These are phyloP conservation scores for Belonocnema kinseyi DNA, from an alignment of 1,140 invertebrate species.

Conservation along the genomic window DNA sequence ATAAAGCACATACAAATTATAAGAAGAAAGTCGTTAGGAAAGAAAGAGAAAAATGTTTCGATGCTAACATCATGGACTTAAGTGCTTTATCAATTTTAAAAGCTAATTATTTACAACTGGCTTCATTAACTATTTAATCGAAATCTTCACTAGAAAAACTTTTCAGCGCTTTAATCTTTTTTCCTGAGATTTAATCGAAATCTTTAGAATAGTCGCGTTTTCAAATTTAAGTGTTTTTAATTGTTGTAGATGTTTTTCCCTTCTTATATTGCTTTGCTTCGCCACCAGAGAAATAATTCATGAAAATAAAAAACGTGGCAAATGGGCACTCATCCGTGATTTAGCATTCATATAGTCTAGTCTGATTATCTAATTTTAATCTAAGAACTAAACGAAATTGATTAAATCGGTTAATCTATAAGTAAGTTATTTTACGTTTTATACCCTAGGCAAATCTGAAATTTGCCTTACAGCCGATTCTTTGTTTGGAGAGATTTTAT, in stretches of 20 bases:
- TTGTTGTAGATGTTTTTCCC: too few relatives aligned
- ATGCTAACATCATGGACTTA: conserved; percentile 25
- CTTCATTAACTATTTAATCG: too few relatives aligned
- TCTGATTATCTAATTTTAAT: conserved; percentile 37
- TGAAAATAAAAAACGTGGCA: background rate
- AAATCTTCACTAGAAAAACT: too few relatives aligned
- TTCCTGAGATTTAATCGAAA: too few relatives aligned
- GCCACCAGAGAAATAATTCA: too few relatives aligned
- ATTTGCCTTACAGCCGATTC: conserved; percentile 4
- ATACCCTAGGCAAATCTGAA: conserved; percentile 42
- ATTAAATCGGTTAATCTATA: conserved; percentile 44
- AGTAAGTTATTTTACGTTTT: conserved; percentile 52
- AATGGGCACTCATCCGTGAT: conserved; percentile 32
- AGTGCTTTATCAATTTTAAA: conserved; percentile 1
- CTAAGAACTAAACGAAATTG: conserved; percentile 44
- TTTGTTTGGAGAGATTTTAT: conserved; percentile 26
- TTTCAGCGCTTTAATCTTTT: too few relatives aligned
- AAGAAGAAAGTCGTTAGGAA: conserved; percentile 21
- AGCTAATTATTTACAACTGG: background rate
- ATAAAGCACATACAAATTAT: background rate
- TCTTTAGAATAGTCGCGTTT: too few relatives aligned
- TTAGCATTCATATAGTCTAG: conserved; percentile 53
- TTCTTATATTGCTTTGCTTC: too few relatives aligned
- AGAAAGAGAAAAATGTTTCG: conserved; percentile 14
- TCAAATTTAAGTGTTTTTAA: too few relatives aligned